Percentiles rank a stretch among this genome's conserved stretches.
Conservation (phyloP, 2,888 invertebrate species). For the Loripinus fragilis region DNA sequence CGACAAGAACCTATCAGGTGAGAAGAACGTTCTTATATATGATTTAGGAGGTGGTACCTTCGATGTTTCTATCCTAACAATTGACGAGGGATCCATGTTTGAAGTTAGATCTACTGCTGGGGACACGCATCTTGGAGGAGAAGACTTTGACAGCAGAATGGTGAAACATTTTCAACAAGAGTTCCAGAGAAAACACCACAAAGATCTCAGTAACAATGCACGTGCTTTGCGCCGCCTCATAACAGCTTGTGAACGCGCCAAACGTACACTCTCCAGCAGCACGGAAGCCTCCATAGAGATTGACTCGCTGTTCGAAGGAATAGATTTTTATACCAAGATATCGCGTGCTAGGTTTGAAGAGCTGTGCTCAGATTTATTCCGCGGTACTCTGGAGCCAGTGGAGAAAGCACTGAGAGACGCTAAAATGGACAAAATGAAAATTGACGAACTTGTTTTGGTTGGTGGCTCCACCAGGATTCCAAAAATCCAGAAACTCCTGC, state of each 20-base stretch:
- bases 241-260: neutral
- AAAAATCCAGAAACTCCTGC: neutral
- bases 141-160: conserved; percentile 2
- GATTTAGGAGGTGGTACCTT: too few relatives aligned
- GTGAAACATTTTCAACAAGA: neutral
- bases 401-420: neutral
- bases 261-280: neutral
- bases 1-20: too few relatives aligned
- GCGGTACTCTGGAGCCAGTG: neutral
- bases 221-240: neutral
- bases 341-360: conserved; percentile 2
- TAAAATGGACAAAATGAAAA: neutral
- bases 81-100: neutral
- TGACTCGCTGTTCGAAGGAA: neutral
- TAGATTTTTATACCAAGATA: neutral
- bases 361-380: neutral
- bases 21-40: too few relatives aligned
- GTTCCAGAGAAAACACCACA: neutral
- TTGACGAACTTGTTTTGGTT: neutral
- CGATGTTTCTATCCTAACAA: too few relatives aligned
- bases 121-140: neutral
- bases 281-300: neutral
- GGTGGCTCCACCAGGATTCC: conserved; percentile 1
- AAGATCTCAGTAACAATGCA: neutral
- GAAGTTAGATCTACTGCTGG: neutral